Base-by-base conservation (phyloP, 2,888 invertebrate genomes). In the Marronus borbonicus region DNA sequence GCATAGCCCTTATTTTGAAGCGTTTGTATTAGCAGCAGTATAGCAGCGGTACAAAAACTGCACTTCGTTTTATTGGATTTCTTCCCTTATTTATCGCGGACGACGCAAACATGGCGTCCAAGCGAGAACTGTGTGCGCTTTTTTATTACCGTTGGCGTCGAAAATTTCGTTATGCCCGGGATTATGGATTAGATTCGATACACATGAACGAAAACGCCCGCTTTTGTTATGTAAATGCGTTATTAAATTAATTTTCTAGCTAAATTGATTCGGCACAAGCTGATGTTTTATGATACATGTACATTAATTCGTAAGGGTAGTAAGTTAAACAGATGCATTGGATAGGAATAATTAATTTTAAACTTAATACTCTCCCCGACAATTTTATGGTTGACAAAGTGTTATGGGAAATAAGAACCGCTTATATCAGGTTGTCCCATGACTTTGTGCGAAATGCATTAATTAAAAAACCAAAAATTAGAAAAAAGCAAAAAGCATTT, bases 41-140 rank as follows among this genome's bases (percentile, higher is more conserved):
- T 24, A 24, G 24, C 24, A 12, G 44, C 20, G 49, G 39, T 20
- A 52, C 68, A 69, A 76, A 76, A 77, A 62, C 36, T 77, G 68
- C 77, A 50, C 77, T 77, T 49, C 70, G 20, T 70, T 77, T 70
- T 62, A 76, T 76, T 69, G 60, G 76, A 58, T 76, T 76, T 69
- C 76, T 20, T 66, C 49, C 76, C 68, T 70, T 77, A 69, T 78
- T 78, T 76, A 76, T 76, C 65, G 64, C 62, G 20, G 7, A 17
- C 8, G 17, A 20, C 55, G 39, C 58, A 58, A 72, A 60, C 58
- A 72, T 58, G 58, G 58, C 55, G 58, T 17, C 58, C 69, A 14
- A 64, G 36, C 64, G 50, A 24, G 50, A 69, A 69, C 24, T 52
- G 69, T 52, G 49, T 20, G 52, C 49, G 68, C 4, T 52, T 24